These are phyloP conservation scores for Amphiprion ocellaris DNA, from an alignment of 2,113 vertebrate species.

Conservation along the genomic window DNA sequence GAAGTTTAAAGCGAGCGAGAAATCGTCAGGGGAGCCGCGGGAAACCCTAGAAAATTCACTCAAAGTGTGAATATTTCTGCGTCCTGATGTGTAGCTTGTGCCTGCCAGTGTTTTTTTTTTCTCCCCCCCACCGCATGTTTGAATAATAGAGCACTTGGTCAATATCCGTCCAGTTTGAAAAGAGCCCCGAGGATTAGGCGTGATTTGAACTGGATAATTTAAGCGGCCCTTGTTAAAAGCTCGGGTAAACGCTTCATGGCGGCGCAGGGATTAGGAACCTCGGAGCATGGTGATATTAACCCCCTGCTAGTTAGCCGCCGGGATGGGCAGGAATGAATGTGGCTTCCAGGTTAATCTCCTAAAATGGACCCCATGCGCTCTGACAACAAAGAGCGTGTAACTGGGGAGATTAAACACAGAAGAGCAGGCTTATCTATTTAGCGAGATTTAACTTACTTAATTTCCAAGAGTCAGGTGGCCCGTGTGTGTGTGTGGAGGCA, in stretches of 20 bases:
- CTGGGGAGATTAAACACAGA: conserved; percentile 77
- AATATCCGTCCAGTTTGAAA: conserved; percentile 57
- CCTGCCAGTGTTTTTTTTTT: background rate
- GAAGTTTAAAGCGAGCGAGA: conserved; percentile 17
- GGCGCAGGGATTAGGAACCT: conserved; percentile 62
- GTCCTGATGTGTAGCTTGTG: background rate
- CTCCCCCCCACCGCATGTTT: conserved; percentile 3
- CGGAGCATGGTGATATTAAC: conserved; percentile 58
- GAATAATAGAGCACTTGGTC: conserved; percentile 66
- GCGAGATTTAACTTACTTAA: conserved; percentile 69
- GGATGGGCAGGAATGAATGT: conserved; percentile 46
- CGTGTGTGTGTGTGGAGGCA: background rate
- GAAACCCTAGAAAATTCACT: conserved; percentile 4
- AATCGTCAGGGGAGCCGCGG: conserved; percentile 35
- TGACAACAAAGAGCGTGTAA: conserved; percentile 80
- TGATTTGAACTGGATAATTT: conserved; percentile 77
- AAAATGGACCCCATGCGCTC: conserved; percentile 66
- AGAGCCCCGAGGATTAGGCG: conserved; percentile 63
- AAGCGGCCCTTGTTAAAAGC: conserved; percentile 63
- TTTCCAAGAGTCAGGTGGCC: conserved; percentile 36
- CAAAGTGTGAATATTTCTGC: conserved; percentile 16
- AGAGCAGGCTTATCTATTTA: conserved; percentile 76
- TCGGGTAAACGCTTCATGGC: conserved; percentile 62
- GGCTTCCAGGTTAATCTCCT: conserved; percentile 79
- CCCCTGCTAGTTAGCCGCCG: conserved; percentile 65